Evolutionary conservation across 1,140 invertebrate species (phyloP).

Genomic region (Drosophila murphyi): DNA sequence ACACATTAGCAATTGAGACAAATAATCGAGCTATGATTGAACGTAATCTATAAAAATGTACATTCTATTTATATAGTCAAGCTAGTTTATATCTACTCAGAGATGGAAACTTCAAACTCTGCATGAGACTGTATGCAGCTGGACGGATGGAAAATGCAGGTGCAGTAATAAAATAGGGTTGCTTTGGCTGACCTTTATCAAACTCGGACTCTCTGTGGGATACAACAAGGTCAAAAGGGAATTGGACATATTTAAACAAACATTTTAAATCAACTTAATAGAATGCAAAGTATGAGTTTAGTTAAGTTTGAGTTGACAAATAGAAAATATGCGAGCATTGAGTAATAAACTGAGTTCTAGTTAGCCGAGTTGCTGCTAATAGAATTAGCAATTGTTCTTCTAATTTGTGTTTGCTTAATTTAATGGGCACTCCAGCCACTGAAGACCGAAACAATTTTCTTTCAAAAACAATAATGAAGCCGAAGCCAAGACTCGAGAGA

Average conservation of each 20-base stretch:
- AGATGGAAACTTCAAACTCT: background rate
- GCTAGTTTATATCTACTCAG: background rate
- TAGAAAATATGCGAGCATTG: background rate
- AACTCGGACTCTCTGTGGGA: background rate
- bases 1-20: constrained; percentile 15
- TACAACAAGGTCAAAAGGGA: constrained; percentile 9
- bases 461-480: constrained; percentile 10
- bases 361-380: constrained; percentile 20
- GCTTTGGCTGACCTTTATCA: constrained; percentile 7
- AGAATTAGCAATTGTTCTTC: constrained; percentile 37
- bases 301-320: background rate
- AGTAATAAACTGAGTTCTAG: background rate
- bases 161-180: constrained; percentile 3
- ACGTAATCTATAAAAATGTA: background rate
- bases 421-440: constrained; percentile 29
- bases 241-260: background rate
- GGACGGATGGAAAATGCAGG: constrained; percentile 6
- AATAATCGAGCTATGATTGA: background rate
- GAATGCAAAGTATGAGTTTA: no score
- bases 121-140: background rate
- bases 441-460: constrained; percentile 34
- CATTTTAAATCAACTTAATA: background rate
- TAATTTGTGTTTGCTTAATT: constrained; percentile 57
- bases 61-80: background rate
- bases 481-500: constrained; percentile 13